Evolutionary conservation across 2,888 invertebrate genomes (phyloP).

Genomic region (Onthophagus sagittarius): DNA sequence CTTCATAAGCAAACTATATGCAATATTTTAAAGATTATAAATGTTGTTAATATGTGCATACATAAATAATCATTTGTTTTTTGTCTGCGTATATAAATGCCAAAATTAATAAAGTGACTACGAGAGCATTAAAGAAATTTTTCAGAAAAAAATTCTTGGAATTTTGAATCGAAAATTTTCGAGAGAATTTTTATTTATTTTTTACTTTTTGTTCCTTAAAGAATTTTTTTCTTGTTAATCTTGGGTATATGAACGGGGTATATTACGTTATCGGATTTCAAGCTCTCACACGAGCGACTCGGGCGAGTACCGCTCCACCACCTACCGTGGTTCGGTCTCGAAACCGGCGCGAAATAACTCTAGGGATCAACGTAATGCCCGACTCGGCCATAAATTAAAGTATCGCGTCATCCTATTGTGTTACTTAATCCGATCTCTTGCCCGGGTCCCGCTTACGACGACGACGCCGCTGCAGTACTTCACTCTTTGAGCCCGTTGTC

Average conservation of each 20-base stretch:
- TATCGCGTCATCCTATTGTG: conserved; percentile 7
- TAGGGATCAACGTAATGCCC: conserved; percentile 6
- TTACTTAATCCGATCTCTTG: conserved; percentile 9
- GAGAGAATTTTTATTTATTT: no score
- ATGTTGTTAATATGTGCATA: background rate
- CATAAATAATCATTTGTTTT: background rate
- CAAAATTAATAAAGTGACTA: no score
- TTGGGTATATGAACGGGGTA: background rate
- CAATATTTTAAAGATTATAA: background rate
- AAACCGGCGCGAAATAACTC: conserved; percentile 9
- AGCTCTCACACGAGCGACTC: background rate
- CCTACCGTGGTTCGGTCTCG: background rate
- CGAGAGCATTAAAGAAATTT: no score
- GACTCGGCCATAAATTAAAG: conserved; percentile 8
- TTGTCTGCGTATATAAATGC: no score
- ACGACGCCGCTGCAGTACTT: background rate
- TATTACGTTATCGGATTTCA: background rate
- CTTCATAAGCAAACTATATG: background rate
- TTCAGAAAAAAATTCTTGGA: no score
- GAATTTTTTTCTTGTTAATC: background rate
- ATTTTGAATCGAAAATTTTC: no score
- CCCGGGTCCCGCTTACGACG: background rate
- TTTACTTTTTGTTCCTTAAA: no score
- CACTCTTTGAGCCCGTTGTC: background rate
- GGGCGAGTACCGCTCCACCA: background rate